Evolutionary conservation across 2,888 invertebrate species (phyloP).

Genomic region (Pseudococcus longispinus): DNA sequence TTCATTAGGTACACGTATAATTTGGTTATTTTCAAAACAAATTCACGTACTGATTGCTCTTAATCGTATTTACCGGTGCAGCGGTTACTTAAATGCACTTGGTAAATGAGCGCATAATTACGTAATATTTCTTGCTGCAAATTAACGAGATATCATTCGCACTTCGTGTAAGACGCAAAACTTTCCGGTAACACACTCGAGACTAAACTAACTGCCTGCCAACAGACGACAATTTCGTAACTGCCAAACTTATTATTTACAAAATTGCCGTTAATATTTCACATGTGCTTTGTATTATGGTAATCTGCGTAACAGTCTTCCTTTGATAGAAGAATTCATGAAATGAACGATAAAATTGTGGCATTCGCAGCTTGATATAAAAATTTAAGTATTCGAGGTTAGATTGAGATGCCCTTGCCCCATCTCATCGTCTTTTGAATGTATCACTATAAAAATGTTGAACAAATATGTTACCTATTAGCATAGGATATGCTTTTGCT

Average conservation of each 20-base stretch:
- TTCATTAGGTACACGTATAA: no score
- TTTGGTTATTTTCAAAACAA: not conserved
- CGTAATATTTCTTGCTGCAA: not conserved
- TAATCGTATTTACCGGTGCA: not conserved
- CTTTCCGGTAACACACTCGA: not conserved
- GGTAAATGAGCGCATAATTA: not conserved
- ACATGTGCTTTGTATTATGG: conserved; percentile 30
- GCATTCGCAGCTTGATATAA: not conserved
- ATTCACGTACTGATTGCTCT: not conserved
- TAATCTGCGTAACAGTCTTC: not conserved
- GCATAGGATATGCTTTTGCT: no score
- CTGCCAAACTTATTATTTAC: conserved; percentile 37
- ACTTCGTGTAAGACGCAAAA: not conserved
- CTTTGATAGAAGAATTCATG: not conserved
- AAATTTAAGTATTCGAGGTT: not conserved
- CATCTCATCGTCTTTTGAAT: no score
- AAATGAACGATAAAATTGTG: not conserved
- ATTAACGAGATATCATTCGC: conserved; percentile 42
- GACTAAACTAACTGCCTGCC: conserved; percentile 4
- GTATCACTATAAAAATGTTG: no score
- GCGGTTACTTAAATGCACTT: not conserved
- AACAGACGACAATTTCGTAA: conserved; percentile 42
- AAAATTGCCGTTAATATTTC: conserved; percentile 41
- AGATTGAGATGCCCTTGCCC: no score
- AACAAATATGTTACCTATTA: no score